A percentile compares a stretch with the other conserved stretches of the same genome.
These are phyloP conservation scores for Montipora foliosa DNA, from an alignment of 64 coral and sea anemone species.

Conservation along the genomic window DNA sequence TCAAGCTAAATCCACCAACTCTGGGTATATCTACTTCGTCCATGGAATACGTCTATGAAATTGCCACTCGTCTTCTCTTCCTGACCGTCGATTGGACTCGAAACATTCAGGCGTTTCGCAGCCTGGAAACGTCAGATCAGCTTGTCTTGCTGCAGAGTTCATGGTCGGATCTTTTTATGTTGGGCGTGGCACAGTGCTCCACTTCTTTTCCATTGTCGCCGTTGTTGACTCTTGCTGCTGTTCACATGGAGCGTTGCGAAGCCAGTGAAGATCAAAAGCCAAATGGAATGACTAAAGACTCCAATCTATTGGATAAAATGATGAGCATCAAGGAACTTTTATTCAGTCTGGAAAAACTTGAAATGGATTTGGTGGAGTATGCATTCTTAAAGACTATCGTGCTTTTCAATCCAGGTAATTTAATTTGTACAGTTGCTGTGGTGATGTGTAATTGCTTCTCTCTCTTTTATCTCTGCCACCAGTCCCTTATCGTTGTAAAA, in stretches of 20 bases:
- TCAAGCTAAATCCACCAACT: slow-evolving; percentile 81
- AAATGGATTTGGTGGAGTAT: slow-evolving; percentile 77
- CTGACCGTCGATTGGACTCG: slow-evolving; percentile 93
- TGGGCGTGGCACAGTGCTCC: slow-evolving; percentile 89
- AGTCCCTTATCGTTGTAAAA: too few species aligned
- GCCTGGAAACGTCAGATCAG: slow-evolving; percentile 78
- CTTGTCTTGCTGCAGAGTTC: slow-evolving; percentile 80
- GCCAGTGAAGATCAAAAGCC: not conserved
- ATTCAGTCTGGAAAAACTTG: slow-evolving; percentile 88
- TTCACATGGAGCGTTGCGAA: slow-evolving; percentile 55
- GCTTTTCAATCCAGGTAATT: slow-evolving; percentile 81
- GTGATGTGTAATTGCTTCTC: not conserved
- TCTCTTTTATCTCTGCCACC: too few species aligned
- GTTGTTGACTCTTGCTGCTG: slow-evolving; percentile 79
- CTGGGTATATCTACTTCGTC: slow-evolving; percentile 70
- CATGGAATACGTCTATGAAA: slow-evolving; percentile 99
- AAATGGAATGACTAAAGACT: not conserved
- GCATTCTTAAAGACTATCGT: slow-evolving; percentile 92
- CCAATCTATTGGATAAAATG: slow-evolving; percentile 76
- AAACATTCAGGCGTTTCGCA: slow-evolving; percentile 81
- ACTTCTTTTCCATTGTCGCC: slow-evolving; percentile 85
- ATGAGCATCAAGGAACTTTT: slow-evolving; percentile 87
- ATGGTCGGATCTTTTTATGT: slow-evolving; percentile 95
- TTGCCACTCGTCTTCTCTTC: slow-evolving; percentile 97
- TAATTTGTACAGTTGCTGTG: not conserved